Conservation (phyloP, 2,797 vertebrate genomes). For the Allobates femoralis region DNA sequence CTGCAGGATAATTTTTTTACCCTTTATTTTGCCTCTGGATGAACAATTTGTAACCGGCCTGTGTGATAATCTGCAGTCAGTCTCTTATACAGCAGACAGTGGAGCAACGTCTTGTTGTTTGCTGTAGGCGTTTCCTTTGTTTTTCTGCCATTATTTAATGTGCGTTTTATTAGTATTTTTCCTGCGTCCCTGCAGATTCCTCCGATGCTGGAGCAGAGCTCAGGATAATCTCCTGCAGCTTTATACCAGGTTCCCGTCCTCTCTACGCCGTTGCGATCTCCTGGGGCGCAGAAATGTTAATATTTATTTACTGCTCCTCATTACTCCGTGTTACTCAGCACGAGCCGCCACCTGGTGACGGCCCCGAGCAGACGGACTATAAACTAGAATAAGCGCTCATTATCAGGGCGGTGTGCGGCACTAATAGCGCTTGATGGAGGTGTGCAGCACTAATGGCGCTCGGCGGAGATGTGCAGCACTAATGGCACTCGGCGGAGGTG, state of each 20-base stretch:
- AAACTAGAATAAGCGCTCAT: conserved; percentile 12
- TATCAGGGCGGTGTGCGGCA: background rate
- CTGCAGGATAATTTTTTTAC: background rate
- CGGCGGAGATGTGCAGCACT: conserved; percentile 8
- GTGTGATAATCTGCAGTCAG: background rate
- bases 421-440: conserved; percentile 6
- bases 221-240: background rate
- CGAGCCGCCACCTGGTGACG: background rate
- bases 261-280: background rate
- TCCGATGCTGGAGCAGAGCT: background rate
- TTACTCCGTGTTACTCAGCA: background rate
- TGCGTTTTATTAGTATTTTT: background rate
- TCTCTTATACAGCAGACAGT: background rate
- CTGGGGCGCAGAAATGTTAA: background rate
- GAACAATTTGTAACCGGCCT: background rate
- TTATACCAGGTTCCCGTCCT: background rate
- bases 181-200: background rate
- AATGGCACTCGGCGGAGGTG: conserved; percentile 16
- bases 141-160: background rate
- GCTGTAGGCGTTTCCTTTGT: background rate
- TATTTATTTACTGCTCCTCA: conserved; percentile 37
- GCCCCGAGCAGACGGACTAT: background rate
- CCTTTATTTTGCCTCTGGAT: background rate
- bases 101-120: no score
- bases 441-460: conserved; percentile 2